phyloP scores from a whole-genome alignment of 1,140 invertebrate genomes.

The Papilio polyxenes region DNA sequence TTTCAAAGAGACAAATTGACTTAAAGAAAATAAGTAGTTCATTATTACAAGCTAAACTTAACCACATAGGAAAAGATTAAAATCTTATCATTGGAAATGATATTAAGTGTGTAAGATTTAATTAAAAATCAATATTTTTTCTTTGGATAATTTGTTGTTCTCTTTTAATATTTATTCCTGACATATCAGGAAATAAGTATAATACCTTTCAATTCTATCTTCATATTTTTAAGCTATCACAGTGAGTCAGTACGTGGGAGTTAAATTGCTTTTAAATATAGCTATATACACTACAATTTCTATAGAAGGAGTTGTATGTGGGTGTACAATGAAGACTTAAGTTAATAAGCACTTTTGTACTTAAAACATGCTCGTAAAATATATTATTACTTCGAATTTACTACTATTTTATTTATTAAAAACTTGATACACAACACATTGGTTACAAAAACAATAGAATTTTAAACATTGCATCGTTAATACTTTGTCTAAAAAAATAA shows the following conservation, averaged over 20 bases:
- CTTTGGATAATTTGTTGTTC: too few relatives aligned
- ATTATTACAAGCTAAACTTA: too few relatives aligned
- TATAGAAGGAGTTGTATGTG: background rate
- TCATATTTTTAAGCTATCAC: background rate
- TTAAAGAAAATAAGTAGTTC: too few relatives aligned
- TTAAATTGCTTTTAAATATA: slow-evolving; percentile 1
- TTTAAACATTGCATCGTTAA: background rate
- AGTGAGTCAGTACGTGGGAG: background rate
- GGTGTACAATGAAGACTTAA: background rate
- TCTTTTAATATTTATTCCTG: too few relatives aligned
- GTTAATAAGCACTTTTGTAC: background rate
- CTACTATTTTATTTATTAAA: background rate
- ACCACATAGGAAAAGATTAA: too few relatives aligned
- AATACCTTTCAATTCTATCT: background rate
- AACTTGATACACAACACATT: background rate
- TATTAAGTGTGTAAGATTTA: too few relatives aligned
- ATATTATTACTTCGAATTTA: background rate
- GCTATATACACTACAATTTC: background rate
- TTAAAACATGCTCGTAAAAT: background rate
- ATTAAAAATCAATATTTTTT: too few relatives aligned
- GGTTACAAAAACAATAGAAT: background rate
- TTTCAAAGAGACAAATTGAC: too few relatives aligned
- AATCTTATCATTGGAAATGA: too few relatives aligned
- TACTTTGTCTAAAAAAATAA: background rate
- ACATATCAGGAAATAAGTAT: too few relatives aligned